Percentiles rank a stretch among this genome's conserved stretches.
Evolutionary conservation across 2,113 vertebrate species (phyloP).

Genomic region (Scartelaos histophorus): DNA sequence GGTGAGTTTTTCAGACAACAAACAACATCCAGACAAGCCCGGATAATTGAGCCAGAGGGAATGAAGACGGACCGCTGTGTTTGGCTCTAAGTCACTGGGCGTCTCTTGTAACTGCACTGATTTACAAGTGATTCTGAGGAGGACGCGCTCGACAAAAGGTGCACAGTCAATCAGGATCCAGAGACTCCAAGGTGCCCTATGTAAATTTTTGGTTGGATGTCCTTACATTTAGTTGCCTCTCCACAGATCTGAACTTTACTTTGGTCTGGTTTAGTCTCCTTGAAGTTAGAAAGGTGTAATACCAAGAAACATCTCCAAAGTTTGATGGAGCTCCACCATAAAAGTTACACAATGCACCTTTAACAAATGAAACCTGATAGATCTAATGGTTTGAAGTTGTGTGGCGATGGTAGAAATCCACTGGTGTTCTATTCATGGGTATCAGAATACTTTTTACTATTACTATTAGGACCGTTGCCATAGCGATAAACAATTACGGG

Average conservation of each 20-base stretch:
- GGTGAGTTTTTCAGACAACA: slow-evolving; percentile 51
- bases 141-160: not conserved
- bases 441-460: too few relatives aligned
- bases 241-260: too few relatives aligned
- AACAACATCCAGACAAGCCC: slow-evolving; percentile 17
- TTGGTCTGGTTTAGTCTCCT: too few relatives aligned
- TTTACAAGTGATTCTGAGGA: not conserved
- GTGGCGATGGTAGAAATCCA: not conserved
- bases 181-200: too few relatives aligned
- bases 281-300: too few relatives aligned
- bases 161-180: not conserved
- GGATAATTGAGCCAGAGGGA: slow-evolving; percentile 10
- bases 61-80: not conserved
- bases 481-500: too few relatives aligned
- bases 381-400: not conserved
- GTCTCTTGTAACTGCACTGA: slow-evolving; percentile 2
- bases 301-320: too few relatives aligned
- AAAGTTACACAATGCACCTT: too few relatives aligned
- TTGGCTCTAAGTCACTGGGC: not conserved
- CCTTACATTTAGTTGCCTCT: too few relatives aligned
- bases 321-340: too few relatives aligned
- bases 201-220: too few relatives aligned
- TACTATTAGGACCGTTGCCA: too few relatives aligned
- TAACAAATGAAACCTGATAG: not conserved
- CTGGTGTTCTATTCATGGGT: not conserved